Conservation (phyloP, 2,797 vertebrate genomes). For the Sternarchorhynchus goeldii region DNA sequence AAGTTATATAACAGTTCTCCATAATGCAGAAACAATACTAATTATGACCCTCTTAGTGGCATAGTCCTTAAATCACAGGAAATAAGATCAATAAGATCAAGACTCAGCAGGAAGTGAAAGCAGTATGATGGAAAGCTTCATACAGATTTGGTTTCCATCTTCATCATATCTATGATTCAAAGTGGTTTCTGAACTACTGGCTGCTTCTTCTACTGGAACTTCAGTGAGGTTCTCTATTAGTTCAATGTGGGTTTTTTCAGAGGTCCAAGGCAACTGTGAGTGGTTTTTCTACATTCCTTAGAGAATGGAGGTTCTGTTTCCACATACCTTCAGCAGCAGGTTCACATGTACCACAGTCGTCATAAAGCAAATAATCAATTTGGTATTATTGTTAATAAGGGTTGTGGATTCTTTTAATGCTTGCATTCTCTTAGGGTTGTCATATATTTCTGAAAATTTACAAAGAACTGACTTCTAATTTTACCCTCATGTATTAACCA, state of each 20-base stretch:
- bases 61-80: not conserved
- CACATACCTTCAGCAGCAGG: conserved; percentile 16
- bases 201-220: not conserved
- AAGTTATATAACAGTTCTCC: not conserved
- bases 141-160: not conserved
- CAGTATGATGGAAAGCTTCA: not conserved
- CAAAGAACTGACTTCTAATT: conserved; percentile 33
- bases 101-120: conserved; percentile 1
- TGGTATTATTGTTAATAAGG: too few species aligned
- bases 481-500: not conserved
- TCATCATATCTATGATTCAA: not conserved
- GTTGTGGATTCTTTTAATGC: too few species aligned
- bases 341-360: conserved; percentile 22
- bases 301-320: conserved; percentile 26
- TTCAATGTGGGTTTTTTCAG: conserved; percentile 32
- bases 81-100: not conserved
- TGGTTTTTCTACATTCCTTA: conserved; percentile 38
- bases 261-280: conserved; percentile 31
- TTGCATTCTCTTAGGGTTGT: not conserved
- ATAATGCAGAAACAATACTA: too few species aligned
- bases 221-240: conserved; percentile 25
- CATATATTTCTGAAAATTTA: not conserved
- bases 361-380: too few species aligned
- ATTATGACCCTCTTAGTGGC: not conserved
- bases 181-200: not conserved